phyloP scores from a whole-genome alignment of 1,140 invertebrate genomes.

The Drosophila ananassae region DNA sequence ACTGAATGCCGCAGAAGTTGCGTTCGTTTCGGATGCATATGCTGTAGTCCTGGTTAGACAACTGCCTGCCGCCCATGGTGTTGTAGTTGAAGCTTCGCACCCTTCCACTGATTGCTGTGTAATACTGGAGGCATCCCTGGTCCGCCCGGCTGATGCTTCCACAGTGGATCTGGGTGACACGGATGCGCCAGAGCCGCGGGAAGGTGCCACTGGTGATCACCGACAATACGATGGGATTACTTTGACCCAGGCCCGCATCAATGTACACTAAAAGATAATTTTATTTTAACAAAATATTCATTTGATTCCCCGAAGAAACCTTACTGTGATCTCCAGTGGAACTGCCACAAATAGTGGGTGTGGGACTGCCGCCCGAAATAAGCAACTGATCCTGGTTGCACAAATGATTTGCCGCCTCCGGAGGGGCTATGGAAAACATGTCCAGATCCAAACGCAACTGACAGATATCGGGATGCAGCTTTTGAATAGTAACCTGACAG shows the following conservation, averaged over 20 bases:
- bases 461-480: conserved; percentile 90
- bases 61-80: conserved; percentile 89
- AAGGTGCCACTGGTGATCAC: conserved; percentile 92
- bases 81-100: conserved; percentile 94
- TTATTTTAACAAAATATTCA: background rate
- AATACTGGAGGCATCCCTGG: conserved; percentile 92
- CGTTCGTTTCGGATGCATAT: conserved; percentile 93
- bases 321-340: conserved; percentile 94
- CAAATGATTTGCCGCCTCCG: conserved; percentile 89
- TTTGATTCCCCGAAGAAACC: conserved; percentile 41
- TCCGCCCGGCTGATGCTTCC: conserved; percentile 90
- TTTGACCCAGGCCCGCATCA: conserved; percentile 89
- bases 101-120: conserved; percentile 91
- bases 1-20: conserved; percentile 95
- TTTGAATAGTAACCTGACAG: conserved; percentile 92
- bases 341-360: conserved; percentile 91
- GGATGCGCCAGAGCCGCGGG: conserved; percentile 91
- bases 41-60: conserved; percentile 95
- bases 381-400: conserved; percentile 94
- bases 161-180: conserved; percentile 91
- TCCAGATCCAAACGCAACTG: conserved; percentile 93
- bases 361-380: conserved; percentile 91
- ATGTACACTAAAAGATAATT: conserved; percentile 89
- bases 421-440: conserved; percentile 89
- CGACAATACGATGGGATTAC: conserved; percentile 90